These are phyloP conservation scores for Limnodromus scolopaceus DNA, from an alignment of 2,797 vertebrate species.

Conservation along the genomic window DNA sequence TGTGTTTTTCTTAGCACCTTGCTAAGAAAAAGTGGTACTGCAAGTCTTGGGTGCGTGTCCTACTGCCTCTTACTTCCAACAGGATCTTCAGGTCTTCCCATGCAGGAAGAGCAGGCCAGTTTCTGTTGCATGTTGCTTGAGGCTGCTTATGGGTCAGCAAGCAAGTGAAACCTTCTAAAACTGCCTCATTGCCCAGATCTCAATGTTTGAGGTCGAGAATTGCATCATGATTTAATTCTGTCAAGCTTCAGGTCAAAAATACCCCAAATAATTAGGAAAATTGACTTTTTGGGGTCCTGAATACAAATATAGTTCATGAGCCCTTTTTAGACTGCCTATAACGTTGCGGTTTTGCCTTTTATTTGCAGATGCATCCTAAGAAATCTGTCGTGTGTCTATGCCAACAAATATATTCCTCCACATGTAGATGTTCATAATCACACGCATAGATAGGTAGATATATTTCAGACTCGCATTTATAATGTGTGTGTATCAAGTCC, in stretches of 20 bases:
- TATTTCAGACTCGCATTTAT: background rate
- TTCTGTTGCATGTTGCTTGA: background rate
- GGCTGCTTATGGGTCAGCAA: background rate
- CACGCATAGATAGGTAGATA: background rate
- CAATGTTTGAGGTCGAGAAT: background rate
- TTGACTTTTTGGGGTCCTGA: background rate
- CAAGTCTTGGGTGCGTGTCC: rapidly evolving
- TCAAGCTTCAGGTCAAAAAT: background rate
- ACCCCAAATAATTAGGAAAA: background rate
- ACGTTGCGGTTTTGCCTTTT: background rate
- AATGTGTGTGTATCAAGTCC: background rate
- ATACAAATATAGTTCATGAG: background rate
- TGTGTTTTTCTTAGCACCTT: background rate
- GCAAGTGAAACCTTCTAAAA: background rate
- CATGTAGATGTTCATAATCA: rapidly evolving
- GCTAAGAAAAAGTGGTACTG: no score
- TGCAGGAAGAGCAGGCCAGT: background rate
- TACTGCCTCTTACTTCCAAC: background rate
- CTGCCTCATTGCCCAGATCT: background rate
- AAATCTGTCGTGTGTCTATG: background rate
- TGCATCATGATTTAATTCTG: background rate
- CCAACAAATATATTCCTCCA: background rate
- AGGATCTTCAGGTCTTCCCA: background rate
- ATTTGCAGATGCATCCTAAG: background rate
- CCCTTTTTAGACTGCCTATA: background rate